Evolutionary conservation across 2,797 vertebrate genomes (phyloP), one percentile per base, ranked within the genome.

Genomic region (Uromys caudimaculatus): DNA sequence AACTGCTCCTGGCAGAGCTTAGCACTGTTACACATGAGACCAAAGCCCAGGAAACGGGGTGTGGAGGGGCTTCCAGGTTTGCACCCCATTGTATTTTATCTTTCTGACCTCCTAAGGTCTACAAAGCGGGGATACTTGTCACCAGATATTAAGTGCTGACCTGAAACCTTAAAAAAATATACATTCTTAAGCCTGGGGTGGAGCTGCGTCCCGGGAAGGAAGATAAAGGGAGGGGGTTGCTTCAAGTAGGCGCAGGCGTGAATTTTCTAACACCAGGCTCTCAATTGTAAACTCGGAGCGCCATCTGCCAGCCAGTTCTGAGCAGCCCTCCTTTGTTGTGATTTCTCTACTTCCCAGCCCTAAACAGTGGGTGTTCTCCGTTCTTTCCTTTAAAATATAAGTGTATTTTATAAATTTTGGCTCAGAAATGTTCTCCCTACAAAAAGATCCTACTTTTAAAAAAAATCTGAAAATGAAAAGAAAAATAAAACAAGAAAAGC

Each of bases 291-390:
- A 64, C 24, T 41, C 93, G 13, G 93, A 97, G 97, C 97, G 97
- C 97, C 97, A 95, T 35, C 97, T 98, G 97, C 85, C 97, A 97
- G 97, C 95, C 95, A 3, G 29, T 79, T 76, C 16, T 3, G 75
- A 90, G 83, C 89, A 96, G 67, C 21, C 56, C 50, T 17, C 71
- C 50, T 95, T 32, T 67, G 16, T 81, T 85, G 67, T 2, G 27
- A 14, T 78, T 56, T 89, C 62, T 12, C 69, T 21, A 1, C 19
- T 13, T 78, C 64, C 44, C 88, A 89, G 73, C 47, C 87, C 77
- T 77, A 60, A 71, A 89, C 4, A 41, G 24, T 14, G n/a, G 52
- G n/a, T 58, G 10, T 82, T 69, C 60, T 81, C 73, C 19, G 24
- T 41, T 76, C 24, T 93, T 86, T 81, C 38, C 67, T 44, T 79